Conservation (phyloP, 1,140 invertebrate species). For the Brachionus manjavacas region DNA sequence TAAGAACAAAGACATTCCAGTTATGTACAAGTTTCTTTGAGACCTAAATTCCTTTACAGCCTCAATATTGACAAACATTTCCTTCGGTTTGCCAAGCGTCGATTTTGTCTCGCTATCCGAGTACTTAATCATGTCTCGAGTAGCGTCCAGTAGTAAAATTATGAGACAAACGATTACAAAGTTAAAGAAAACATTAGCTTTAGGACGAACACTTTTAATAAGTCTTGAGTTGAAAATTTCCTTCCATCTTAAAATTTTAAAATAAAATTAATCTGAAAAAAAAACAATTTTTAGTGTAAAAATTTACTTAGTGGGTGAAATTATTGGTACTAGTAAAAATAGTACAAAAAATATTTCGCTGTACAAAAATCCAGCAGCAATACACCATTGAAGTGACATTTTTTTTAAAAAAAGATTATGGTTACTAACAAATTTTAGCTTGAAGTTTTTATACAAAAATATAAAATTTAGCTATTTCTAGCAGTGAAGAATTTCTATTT, state of each 20-base stretch:
- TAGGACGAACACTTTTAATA: background rate
- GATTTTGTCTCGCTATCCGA: constrained; percentile 50
- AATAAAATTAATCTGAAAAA: background rate
- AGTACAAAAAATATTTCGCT: constrained; percentile 76
- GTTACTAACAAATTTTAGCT: background rate
- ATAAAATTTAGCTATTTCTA: constrained; percentile 14
- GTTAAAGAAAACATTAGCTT: constrained; percentile 6
- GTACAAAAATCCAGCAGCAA: constrained; percentile 87
- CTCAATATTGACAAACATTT: background rate
- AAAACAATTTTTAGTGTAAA: background rate
- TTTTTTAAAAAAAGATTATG: background rate
- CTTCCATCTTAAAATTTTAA: background rate
- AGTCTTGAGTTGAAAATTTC: constrained; percentile 27
- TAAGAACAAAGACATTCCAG: constrained; percentile 86
- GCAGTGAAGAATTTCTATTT: background rate
- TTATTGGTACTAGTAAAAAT: constrained; percentile 76
- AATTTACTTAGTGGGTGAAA: constrained; percentile 67
- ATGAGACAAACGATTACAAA: background rate
- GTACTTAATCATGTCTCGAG: constrained; percentile 92
- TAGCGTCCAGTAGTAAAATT: constrained; percentile 68
- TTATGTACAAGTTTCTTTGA: constrained; percentile 96
- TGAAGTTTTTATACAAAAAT: background rate
- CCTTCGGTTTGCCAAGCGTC: constrained; percentile 45
- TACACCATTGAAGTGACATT: constrained; percentile 93
- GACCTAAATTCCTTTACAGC: constrained; percentile 68